phyloP scores from a whole-genome alignment of 2,888 invertebrate species.

The Apotomis turbidana region DNA sequence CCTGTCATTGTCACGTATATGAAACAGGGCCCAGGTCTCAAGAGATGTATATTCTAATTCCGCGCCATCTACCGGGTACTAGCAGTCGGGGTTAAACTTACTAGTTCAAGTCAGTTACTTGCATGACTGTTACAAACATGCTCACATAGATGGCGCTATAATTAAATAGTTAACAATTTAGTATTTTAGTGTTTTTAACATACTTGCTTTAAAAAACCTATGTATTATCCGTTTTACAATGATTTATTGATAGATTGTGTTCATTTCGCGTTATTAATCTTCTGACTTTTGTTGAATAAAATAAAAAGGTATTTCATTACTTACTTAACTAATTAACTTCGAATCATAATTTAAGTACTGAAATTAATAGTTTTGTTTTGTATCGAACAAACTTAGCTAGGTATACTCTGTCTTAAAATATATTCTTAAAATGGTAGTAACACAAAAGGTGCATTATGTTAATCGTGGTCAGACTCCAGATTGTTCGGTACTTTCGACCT shows the following conservation, averaged over 20 bases:
- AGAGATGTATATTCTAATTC: background rate
- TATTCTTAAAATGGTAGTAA: background rate
- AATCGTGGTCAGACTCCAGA: constrained; percentile 40
- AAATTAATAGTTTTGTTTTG: too few species aligned
- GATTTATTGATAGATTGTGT: too few species aligned
- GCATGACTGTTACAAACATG: background rate
- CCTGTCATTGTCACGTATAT: too few species aligned
- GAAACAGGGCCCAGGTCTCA: too few species aligned
- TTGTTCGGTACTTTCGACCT: constrained; percentile 44
- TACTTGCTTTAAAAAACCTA: too few species aligned
- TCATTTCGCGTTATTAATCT: too few species aligned
- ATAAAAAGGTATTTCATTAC: too few species aligned
- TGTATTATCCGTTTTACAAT: too few species aligned
- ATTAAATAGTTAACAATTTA: background rate
- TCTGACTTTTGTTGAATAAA: too few species aligned
- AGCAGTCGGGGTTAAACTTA: constrained; percentile 1
- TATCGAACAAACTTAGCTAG: too few species aligned
- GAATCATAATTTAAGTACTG: too few species aligned
- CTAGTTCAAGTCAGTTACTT: background rate
- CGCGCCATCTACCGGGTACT: constrained; percentile 35
- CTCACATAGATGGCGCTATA: constrained; percentile 22
- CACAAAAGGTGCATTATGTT: constrained; percentile 19
- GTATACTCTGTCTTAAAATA: background rate
- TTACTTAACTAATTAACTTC: too few species aligned
- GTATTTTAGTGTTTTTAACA: background rate